Evolutionary conservation across 2,888 invertebrate genomes (phyloP), one percentile per base, ranked within the genome.

Genomic region (Sphaerophoria rueppellii): DNA sequence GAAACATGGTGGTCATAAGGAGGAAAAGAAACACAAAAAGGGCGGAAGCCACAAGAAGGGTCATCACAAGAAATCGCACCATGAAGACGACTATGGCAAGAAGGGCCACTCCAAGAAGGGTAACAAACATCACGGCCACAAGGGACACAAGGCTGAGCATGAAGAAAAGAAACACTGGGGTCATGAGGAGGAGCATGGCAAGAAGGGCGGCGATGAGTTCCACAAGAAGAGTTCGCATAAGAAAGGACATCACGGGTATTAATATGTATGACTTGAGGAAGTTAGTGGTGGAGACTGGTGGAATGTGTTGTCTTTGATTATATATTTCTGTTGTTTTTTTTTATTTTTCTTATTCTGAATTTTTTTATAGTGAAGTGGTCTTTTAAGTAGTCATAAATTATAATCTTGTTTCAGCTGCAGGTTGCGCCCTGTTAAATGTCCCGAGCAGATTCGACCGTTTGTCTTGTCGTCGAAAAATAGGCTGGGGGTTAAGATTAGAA

Each of bases 31-130:
- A 34, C 95, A 96, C 92, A 95, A 96, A 92, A 95, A 96, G 92
- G 97, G 96, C 77, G 95, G 96, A 6, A 95, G 95, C 90, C 94
- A 94, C 91, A 96, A 96, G 92, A 96, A 96, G 88, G 96, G 96
- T n/a, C 95, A 96, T 90, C 94, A 96, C 89, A 94, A 96, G 88
- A 94, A 95, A 57, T 95, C 94, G 7, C 95, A 95, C 88, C 95
- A 96, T 88, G 94, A 95, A 88, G 95, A 95, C 88, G 95, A 96
- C 89, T 95, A 96, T 87, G 96, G 96, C 48, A 95, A 96, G 91
- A 96, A 96, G 90, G 96, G 96, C 11, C 94, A 95, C 88, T 94
- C 95, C 89, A 95, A 96, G 89, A 95, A 96, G 90, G 97, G 97
- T 6, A 94, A 95, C 79, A 96, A 96, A 90, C 94, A 96, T 90